Base-by-base conservation (phyloP, 2,888 invertebrate species). In the Cryptocheilus praepositus region DNA sequence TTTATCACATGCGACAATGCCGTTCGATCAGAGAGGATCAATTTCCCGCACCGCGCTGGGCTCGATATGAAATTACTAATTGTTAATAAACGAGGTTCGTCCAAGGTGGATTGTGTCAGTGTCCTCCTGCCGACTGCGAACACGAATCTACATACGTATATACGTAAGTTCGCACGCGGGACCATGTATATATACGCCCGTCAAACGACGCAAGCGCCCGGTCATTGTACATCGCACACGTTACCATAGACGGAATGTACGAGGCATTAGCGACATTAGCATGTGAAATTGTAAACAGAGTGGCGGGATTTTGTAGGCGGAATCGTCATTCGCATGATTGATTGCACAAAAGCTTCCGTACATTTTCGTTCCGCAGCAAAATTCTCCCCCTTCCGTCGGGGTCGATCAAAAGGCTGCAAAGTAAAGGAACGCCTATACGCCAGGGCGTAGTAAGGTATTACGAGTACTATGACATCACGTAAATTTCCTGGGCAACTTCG, bases 311-410 rank as follows among this genome's bases (percentile, higher is more conserved):
- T 83, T 83, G 79, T 74, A 76, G 80, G 79, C 75, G 36, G 36
- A 36, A 78, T 79, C 75, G 73, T 76, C 77, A 86, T 86, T 86
- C 85, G 84, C 86, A 85, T 86, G 84, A 86, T 86, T 86, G 86
- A 86, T 86, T 85, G 80, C 81, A 71, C 64, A 44, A 61, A 64
- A 65, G 70, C 64, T 70, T 59, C 55, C 67, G 59, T 51, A 55
- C 52, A 55, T 71, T 67, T 61, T 67, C 64, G 58, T 51, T 55
- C 53, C 59, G 64, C 60, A 55, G 60, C 52, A 59, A 67, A 60
- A 67, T 64, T 63, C 63, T 64, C 53, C 53, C 64, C 54, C 36
- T 36, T 36, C 11, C 36, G 36, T 11, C 11, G 36, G 11, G 36
- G 54, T 61, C 64, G 54, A 61, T 65, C 59, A 58, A 58, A 65